Evolutionary conservation across 2,113 vertebrate species (phyloP).

Genomic region (Ictalurus punctatus): DNA sequence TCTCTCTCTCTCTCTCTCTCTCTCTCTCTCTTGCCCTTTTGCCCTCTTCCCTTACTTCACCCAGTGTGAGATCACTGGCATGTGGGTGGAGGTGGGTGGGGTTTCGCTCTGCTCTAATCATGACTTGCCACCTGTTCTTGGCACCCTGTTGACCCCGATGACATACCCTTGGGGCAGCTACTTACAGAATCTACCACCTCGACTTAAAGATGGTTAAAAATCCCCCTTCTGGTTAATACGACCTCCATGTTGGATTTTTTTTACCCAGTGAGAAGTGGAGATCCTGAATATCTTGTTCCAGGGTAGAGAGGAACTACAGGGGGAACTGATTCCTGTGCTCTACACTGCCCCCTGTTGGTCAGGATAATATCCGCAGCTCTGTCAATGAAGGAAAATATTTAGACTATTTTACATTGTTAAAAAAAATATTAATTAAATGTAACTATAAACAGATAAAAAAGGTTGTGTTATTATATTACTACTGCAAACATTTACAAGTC

Average conservation of each 20-base stretch:
- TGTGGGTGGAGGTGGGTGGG: conserved; percentile 41
- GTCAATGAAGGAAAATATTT: background rate
- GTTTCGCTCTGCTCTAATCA: conserved; percentile 34
- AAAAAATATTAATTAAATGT: background rate
- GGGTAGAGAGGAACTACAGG: background rate
- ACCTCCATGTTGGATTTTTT: background rate
- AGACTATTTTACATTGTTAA: background rate
- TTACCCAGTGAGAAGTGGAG: background rate
- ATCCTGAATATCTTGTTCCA: background rate
- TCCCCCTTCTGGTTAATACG: background rate
- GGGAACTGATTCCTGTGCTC: background rate
- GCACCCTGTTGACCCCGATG: background rate
- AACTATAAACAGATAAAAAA: background rate
- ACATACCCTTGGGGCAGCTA: background rate
- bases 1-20: background rate
- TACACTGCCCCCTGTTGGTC: conserved; percentile 12
- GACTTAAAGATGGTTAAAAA: background rate
- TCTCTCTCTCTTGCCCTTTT: background rate
- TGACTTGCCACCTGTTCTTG: conserved; percentile 19
- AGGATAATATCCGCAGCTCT: background rate
- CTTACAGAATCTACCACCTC: background rate
- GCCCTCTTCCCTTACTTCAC: background rate
- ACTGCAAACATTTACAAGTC: background rate
- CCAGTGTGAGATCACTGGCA: background rate
- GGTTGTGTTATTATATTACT: background rate